Percentiles rank a stretch among this genome's conserved stretches.
phyloP scores from a whole-genome alignment of 2,888 invertebrate species.

The Erannis defoliaria region DNA sequence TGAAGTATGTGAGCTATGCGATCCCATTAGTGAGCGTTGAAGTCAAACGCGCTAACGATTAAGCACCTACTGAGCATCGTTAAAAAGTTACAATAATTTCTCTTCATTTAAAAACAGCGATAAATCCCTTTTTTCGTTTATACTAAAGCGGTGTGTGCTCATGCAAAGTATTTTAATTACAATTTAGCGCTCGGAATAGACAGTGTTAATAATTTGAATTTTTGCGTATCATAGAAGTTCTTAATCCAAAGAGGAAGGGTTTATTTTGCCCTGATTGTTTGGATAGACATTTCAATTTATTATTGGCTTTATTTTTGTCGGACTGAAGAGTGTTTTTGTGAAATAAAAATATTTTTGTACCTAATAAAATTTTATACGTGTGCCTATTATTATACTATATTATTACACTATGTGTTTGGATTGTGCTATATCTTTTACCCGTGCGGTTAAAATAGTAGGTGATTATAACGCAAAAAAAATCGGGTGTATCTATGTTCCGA shows the following conservation, averaged over 20 bases:
- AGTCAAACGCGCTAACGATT: neutral
- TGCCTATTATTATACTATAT: too few species aligned
- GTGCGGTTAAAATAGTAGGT: too few species aligned
- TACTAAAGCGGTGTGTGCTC: slow-evolving; percentile 25
- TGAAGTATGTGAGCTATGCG: too few species aligned
- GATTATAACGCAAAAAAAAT: too few species aligned
- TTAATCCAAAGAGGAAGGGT: slow-evolving; percentile 16
- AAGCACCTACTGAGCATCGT: neutral
- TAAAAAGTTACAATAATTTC: neutral
- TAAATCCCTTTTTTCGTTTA: slow-evolving; percentile 11
- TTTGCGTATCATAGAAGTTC: slow-evolving; percentile 30
- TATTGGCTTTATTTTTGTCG: neutral
- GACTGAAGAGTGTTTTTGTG: neutral
- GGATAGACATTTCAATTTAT: neutral
- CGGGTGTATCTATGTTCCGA: too few species aligned
- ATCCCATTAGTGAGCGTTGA: too few species aligned
- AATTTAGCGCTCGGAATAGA: slow-evolving; percentile 27
- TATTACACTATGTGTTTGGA: too few species aligned
- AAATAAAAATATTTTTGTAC: neutral
- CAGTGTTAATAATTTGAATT: slow-evolving; percentile 31
- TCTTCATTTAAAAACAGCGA: neutral
- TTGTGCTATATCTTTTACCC: too few species aligned
- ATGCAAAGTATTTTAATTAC: slow-evolving; percentile 44
- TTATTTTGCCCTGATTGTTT: slow-evolving; percentile 11
- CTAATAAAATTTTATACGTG: neutral